Base-by-base conservation (phyloP, 2,888 invertebrate species). In the Muscina levida region DNA sequence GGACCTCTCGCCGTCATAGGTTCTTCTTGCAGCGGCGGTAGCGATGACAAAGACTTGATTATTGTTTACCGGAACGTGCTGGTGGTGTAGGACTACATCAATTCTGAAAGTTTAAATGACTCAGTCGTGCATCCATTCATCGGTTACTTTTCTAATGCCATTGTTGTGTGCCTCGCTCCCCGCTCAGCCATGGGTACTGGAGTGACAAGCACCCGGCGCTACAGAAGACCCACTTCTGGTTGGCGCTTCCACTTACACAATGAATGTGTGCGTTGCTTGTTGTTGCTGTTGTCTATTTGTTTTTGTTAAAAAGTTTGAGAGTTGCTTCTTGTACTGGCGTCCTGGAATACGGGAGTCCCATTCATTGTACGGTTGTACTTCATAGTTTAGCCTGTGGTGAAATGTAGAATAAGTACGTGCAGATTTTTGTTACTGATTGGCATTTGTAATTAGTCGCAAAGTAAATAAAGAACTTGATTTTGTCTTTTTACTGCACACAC, bases 371-470 rank as follows among this genome's bases (percentile, higher is more conserved):
- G n/a, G n/a, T 5, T 46, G 46, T 4, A 15, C 6, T 22, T 42
- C n/a, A 31, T 70, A 70, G 65, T 71, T 66, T 67, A 71, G 80
- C 77, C 77, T 77, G 73, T 77, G 77, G 77, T 72, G 74, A 74
- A 81, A 81, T 77, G 77, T 72, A 72, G 67, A 81, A 59, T 62
- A 72, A 71, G 77, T 68, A 72, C 74, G 81, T 77, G 79, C 80
- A 80, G 84, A 85, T 86, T 85, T 85, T 79, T 77, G 73, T 72
- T 85, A 81, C 87, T 88, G 87, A 88, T 88, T 88, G 89, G 87
- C 88, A 88, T 88, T 88, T 87, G 88, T 87, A 88, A 88, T 88
- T 88, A 88, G 87, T 84, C 85, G 85, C 84, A 86, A 87, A 85
- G 87, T 87, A 88, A 88, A 88, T 85, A 88, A 81, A 82, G 82